Base-by-base conservation (phyloP, 2,797 vertebrate species). In the Neosalanx taihuensis region DNA sequence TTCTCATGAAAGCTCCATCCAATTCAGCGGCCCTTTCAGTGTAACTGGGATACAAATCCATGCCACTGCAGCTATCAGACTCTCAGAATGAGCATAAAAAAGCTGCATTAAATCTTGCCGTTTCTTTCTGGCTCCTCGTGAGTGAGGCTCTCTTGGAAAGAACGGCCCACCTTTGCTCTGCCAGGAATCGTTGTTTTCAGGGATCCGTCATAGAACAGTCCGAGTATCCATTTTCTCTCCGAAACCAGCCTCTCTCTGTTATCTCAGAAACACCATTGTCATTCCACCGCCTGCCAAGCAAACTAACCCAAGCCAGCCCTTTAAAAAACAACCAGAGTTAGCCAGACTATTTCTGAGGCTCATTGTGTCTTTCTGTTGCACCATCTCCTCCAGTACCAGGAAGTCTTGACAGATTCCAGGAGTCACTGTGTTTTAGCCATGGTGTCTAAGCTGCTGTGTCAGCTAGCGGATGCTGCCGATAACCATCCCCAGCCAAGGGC, bases 1-100 rank as follows among this genome's bases (percentile, higher is more conserved):
- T 92, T 91, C 90, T 92, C 92, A 93, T 93, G 93, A 90, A 93
- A 92, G 90, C 90, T 91, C 85, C 87, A 91, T 93, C 91, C 93
- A 92, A 92, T 92, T 92, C 88, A 85, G 85, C 81, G 64, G 85
- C 79, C 90, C 88, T 92, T 93, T 93, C 89, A 93, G 87, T 91
- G 92, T 91, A 92, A 90, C 91, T 81, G 88, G 92, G 92, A 93
- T 91, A 93, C 92, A 93, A 93, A 94, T 93, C 91, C 92, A 92
- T 87, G 89, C 86, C 84, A 84, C 86, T 78, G 86, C 90, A 90
- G 88, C 91, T 90, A 92, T 91, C 91, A 91, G 88, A 89, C 89
- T 83, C 83, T 88, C 84, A 88, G 86, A 92, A 92, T 89, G 88
- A 91, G 91, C 90, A 91, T 90, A 89, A 89, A 91, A 92, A 92